Base-by-base conservation (phyloP, 2,113 vertebrate genomes). In the Peromyscus polionotus region DNA sequence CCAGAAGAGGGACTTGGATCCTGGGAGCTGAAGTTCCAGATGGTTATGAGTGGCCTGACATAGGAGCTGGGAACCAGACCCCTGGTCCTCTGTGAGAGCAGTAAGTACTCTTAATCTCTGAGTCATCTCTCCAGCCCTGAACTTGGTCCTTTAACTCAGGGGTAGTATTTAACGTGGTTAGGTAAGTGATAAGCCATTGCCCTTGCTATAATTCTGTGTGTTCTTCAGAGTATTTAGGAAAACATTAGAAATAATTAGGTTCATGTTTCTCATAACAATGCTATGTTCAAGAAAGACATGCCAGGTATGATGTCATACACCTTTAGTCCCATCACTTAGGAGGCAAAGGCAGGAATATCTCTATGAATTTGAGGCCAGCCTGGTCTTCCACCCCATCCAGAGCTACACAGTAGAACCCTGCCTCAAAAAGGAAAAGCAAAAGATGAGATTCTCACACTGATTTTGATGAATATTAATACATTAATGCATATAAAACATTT, bases 401-500 rank as follows among this genome's bases (percentile, higher is more conserved):
- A 85, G 59, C 81, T 31, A 31, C 24, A 63, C 24, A 31, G 59
- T 65, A 14, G 42, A 39, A 65, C 14, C 59, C 59, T 65, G 26
- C 26, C 83, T 45, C 83, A 33, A 10, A 75, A 63, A 63, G 13
- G 59, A 84, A 28, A 42, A 42, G 36, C 14, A 26, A 92, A 94
- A 95, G 10, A 42, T 54, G 48, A 51, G 31, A 90, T 61, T 91
- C 13, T 97, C 39, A 77, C 16, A 33, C n/a, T 39, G 31, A 84
- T 65, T 73, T 90, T 54, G 84, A 76, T 91, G n/a, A 26, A 61
- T 93, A 63, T 61, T 79, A 73, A 83, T 80, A 79, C 33, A 65
- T 79, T 79, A 75, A 65, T 77, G 61, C 65, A 51, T 90, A 16
- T 92, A 93, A 96, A 75, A n/a, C 70, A 91, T 54, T 45, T 79